Evolutionary conservation across 2,888 invertebrate genomes (phyloP), one percentile per base, ranked within the genome.

Genomic region (Sarcophaga rosellei): DNA sequence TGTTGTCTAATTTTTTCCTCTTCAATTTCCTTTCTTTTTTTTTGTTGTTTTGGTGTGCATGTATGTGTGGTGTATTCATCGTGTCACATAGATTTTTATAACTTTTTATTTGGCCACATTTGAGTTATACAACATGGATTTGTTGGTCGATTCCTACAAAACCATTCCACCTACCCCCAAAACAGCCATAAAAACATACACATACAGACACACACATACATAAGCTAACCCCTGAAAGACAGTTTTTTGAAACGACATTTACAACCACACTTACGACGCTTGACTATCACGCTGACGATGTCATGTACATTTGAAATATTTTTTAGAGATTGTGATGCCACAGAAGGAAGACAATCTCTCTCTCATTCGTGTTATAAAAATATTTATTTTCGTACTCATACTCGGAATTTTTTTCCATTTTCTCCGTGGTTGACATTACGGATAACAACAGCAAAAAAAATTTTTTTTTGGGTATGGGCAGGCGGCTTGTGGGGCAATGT

Each of bases 221-320:
- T 2, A 20, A 8, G n/a, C 61, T 61, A 10, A 20, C 59, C 21
- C 62, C 47, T 69, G 59, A 35, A 35, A 69, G 63, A 77, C 61
- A 66, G 65, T 45, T 20, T n/a, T 53, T 17, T 53, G 72, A 82
- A 79, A 65, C 74, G 84, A 79, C 84, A 79, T 79, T 79, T 84
- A 79, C 69, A 68, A 75, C 84, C 79, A 65, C 69, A 75, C 59
- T 59, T 53, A 61, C 84, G 75, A 75, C 35, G 79, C 47, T 74
- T 84, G 78, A 76, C 84, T 77, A 82, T 82, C 82, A 82, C 61
- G 25, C 70, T 84, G 79, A 80, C 75, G 79, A 66, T 84, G 84
- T 84, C 84, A 84, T 84, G 79, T 75, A 84, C 79, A 61, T 84
- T 80, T 80, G 75, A 80, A 79, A 84, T 84, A 84, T 84, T 74